Percentiles rank a stretch among this genome's conserved stretches.
Conservation (phyloP, 2,113 vertebrate species). For the Mormoops blainvillei region DNA sequence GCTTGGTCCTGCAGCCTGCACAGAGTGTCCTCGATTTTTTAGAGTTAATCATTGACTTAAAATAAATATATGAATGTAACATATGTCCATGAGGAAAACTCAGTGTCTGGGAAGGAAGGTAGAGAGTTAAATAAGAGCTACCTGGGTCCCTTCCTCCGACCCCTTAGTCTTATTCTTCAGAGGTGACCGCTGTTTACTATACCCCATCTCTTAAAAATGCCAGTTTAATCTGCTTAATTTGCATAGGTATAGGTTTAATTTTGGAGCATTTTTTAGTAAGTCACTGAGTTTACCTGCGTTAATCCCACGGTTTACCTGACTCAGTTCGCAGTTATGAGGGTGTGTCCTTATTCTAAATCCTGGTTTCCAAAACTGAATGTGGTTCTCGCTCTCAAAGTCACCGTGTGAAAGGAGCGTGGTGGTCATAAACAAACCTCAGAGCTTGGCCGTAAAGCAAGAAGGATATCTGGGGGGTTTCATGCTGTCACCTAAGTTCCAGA, state of each 20-base stretch:
- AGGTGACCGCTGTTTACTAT: not conserved
- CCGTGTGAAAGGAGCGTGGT: not conserved
- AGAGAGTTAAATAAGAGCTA: not conserved
- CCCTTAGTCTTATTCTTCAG: not conserved
- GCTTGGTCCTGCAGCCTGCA: not conserved
- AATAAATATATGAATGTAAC: not conserved
- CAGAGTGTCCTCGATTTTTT: not conserved
- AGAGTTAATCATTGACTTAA: not conserved
- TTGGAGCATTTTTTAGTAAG: not conserved
- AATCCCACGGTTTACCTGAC: not conserved
- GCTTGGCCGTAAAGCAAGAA: not conserved
- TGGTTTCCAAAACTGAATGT: not conserved
- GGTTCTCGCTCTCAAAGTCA: not conserved
- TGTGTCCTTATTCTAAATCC: not conserved
- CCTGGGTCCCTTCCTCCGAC: not conserved
- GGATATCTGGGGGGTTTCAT: not conserved
- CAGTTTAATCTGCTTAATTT: not conserved
- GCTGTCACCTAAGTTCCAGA: not conserved
- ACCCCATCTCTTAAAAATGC: not conserved
- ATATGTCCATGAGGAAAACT: not conserved
- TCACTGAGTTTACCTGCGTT: no score
- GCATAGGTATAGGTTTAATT: not conserved
- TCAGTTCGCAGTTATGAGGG: not conserved
- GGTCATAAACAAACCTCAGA: not conserved
- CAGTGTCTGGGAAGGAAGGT: not conserved